Evolutionary conservation across 2,888 invertebrate species (phyloP), one percentile per base, ranked within the genome.

Genomic region (Rhingia rostrata): DNA sequence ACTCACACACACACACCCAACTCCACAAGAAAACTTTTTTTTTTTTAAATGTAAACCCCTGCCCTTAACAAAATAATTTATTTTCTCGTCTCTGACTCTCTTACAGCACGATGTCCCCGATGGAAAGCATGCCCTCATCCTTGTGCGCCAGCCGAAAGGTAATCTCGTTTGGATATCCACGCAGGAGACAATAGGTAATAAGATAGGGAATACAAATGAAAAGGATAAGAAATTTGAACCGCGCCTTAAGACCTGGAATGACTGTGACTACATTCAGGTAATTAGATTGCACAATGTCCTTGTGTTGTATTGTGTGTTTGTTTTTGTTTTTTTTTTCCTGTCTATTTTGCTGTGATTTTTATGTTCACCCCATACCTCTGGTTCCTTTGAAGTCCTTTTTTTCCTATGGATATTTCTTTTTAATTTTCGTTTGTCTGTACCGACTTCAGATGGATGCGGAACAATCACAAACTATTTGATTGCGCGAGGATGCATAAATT

Each of bases 91-190:
- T 47, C 60, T 75, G 56, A 58, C 33, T 56, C 79, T 72, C 12
- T 80, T 77, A 47, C 87, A 96, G 92, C 96, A 97, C 91, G 95
- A 96, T 90, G 95, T 96, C 88, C 96, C 97, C 82, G 94, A 94
- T 89, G 97, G 97, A 88, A 97, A 97, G 92, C 96, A 97, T 91
- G 97, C 97, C 33, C 93, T 97, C 88, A 97, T 97, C 90, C 95
- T 95, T 84, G 96, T 97, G 58, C 94, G 94, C 88, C 97, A 97
- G 91, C 95, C 95, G 49, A 96, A 96, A 90, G 97, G 97, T 54
- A 96, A 97, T 91, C 93, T 97, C 88, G 94, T 97, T 86, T 96
- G 96, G 88, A 96, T 97, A 88, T 94, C 96, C 88, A 96, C 96
- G 88, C 95, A 95, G 91, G 91, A 90, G 86, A 89, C 96, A 88